Percentiles rank a stretch among this genome's conserved stretches.
Evolutionary conservation across 2,113 vertebrate genomes (phyloP).

Genomic region (Lonchura striata): DNA sequence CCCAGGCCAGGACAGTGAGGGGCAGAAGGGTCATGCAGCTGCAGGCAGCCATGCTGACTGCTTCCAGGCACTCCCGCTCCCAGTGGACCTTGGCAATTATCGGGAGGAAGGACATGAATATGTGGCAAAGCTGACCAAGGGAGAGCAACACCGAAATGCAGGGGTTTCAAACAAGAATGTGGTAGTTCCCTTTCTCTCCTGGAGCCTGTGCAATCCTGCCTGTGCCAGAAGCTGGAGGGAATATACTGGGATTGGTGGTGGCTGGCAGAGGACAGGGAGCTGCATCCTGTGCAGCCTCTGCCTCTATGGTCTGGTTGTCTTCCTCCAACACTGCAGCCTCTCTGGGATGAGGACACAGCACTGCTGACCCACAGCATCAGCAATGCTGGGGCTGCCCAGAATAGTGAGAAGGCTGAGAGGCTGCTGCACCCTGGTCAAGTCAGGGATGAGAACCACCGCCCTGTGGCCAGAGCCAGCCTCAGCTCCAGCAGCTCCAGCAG

Average conservation of each 20-base stretch:
- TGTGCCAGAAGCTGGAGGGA: background rate
- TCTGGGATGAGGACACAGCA: accelerated
- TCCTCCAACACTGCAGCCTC: background rate
- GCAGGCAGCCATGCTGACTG: background rate
- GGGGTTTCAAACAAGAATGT: background rate
- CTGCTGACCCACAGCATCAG: background rate
- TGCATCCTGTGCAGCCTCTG: background rate
- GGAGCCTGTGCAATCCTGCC: background rate
- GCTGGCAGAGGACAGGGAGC: no score
- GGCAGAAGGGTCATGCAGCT: background rate
- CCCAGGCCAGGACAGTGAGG: no score
- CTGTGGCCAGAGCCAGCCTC: background rate
- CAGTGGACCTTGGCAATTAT: no score
- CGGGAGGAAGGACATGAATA: accelerated
- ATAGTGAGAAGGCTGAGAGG: background rate
- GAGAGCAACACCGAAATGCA: background rate
- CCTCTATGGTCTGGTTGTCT: background rate
- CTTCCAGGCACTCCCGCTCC: background rate
- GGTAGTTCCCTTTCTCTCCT: background rate
- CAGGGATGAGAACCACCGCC: background rate
- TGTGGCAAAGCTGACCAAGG: background rate
- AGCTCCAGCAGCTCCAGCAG: background rate
- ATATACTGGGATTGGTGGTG: background rate
- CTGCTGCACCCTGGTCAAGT: no score
- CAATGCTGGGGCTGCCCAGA: background rate